A percentile compares a stretch with the other conserved stretches of the same genome.
Evolutionary conservation across 2,888 invertebrate species (phyloP).

Genomic region (Andrena flavipes): DNA sequence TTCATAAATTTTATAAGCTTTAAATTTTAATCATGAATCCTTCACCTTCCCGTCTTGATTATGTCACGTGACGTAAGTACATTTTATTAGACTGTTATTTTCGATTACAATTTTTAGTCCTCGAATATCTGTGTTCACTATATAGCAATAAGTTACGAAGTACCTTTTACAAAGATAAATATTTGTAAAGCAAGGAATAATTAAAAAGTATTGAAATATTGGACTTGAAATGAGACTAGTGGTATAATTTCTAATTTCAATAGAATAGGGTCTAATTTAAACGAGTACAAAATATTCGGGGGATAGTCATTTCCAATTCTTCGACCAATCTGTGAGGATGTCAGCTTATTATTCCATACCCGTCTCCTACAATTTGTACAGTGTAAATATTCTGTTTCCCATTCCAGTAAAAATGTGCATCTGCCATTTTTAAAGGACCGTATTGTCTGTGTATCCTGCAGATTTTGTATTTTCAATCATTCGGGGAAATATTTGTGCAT

Average conservation of each 20-base stretch:
- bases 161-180: not conserved
- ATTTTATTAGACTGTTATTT: no score
- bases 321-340: not conserved
- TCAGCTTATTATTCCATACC: not conserved
- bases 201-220: not conserved
- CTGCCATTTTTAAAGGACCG: not conserved
- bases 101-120: no score
- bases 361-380: slow-evolving; percentile 1
- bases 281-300: not conserved
- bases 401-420: not conserved
- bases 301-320: not conserved
- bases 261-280: not conserved
- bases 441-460: not conserved
- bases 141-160: not conserved
- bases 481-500: not conserved
- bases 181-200: not conserved
- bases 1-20: no score
- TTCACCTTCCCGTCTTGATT: no score
- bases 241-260: no score
- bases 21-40: no score
- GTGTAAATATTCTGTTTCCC: not conserved
- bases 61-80: no score
- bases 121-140: not conserved
- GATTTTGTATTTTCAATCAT: not conserved
- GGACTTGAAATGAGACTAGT: not conserved